These are phyloP conservation scores for Buceros bicornis DNA, from an alignment of 2,797 vertebrate genomes.

Conservation along the genomic window DNA sequence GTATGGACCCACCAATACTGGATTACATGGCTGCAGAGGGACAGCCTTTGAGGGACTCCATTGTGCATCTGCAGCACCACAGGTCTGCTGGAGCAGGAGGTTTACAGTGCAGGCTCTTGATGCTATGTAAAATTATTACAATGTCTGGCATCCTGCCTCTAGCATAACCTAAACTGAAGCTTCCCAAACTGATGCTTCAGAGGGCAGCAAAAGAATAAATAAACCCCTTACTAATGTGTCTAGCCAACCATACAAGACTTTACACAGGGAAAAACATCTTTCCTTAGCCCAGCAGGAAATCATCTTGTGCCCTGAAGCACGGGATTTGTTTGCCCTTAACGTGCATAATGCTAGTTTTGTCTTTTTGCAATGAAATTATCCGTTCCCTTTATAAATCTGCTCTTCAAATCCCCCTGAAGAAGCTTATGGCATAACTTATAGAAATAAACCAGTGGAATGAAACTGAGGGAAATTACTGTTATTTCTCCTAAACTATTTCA, in stretches of 20 bases:
- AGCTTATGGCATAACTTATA: background rate
- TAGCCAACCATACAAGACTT: conserved; percentile 50
- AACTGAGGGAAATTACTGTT: conserved; percentile 39
- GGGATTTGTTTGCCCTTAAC: conserved; percentile 69
- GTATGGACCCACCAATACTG: background rate
- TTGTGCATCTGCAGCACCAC: background rate
- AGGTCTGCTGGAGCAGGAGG: background rate
- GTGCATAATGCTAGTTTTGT: conserved; percentile 60
- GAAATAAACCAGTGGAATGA: conserved; percentile 42
- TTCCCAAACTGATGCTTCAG: conserved; percentile 61
- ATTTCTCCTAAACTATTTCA: background rate
- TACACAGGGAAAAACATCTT: conserved; percentile 64
- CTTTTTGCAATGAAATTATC: conserved; percentile 51
- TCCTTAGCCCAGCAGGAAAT: conserved; percentile 66
- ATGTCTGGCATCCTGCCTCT: conserved; percentile 11
- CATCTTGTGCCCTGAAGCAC: conserved; percentile 66
- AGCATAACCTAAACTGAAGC: conserved; percentile 4
- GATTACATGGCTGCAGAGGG: background rate
- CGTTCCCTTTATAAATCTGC: conserved; percentile 20
- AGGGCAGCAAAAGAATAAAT: conserved; percentile 61
- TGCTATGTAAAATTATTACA: background rate
- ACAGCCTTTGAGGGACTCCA: background rate
- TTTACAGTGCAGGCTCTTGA: background rate
- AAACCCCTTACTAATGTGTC: conserved; percentile 41
- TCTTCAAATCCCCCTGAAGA: conserved; percentile 37